Conservation (phyloP, 2,113 vertebrate genomes). For the Pristiophorus japonicus region DNA sequence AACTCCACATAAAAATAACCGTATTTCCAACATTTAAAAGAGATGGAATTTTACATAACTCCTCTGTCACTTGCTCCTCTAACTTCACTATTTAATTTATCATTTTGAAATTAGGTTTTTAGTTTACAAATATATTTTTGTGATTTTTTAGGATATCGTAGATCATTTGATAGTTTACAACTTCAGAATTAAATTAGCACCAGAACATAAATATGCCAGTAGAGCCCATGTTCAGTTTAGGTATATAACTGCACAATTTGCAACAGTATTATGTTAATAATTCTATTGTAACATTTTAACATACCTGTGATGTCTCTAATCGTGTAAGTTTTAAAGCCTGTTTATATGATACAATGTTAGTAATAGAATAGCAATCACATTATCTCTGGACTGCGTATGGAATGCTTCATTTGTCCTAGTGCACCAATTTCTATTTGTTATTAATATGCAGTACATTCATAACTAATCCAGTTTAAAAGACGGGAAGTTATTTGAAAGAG, state of each 20-base stretch:
- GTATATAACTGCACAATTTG: not conserved
- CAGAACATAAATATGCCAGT: not conserved
- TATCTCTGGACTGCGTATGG: too few species aligned
- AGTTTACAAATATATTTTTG: constrained; percentile 3
- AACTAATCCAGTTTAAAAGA: not conserved
- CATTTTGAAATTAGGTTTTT: not conserved
- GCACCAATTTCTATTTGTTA: not conserved
- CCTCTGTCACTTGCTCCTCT: not conserved
- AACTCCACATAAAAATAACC: not conserved
- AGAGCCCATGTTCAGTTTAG: not conserved
- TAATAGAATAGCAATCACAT: not conserved
- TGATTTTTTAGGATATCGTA: not conserved
- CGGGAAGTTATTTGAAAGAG: not conserved
- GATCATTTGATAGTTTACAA: not conserved
- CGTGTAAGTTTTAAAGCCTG: not conserved
- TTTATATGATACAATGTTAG: not conserved
- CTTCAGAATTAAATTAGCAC: not conserved
- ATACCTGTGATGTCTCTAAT: not conserved
- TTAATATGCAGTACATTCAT: not conserved
- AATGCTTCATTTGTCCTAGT: not conserved
- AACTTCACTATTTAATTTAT: not conserved
- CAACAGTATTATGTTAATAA: not conserved
- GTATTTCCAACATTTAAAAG: not conserved
- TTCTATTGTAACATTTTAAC: not conserved
- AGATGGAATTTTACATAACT: not conserved